Evolutionary conservation across 2,797 vertebrate genomes (phyloP).

Genomic region (Gallirallus australis): DNA sequence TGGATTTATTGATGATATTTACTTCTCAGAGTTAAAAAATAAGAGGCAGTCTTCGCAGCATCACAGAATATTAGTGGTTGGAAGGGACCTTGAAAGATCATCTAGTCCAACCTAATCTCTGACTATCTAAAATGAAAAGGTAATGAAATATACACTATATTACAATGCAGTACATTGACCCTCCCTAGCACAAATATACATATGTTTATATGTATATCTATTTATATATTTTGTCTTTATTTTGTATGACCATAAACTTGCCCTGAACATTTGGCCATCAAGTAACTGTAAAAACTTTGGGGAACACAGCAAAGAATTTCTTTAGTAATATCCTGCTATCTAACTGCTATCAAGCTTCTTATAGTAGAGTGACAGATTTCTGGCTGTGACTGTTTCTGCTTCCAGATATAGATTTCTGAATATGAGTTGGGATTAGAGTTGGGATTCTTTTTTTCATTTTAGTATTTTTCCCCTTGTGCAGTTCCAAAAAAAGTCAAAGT

Average conservation of each 20-base stretch:
- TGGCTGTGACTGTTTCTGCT: neutral
- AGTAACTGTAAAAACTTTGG: neutral
- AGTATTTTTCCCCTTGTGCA: neutral
- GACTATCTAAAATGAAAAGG: neutral
- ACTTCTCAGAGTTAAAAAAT: neutral
- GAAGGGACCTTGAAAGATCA: too few relatives aligned
- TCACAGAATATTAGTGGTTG: too few relatives aligned
- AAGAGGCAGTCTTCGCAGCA: neutral
- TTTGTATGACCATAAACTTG: neutral
- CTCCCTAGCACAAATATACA: neutral
- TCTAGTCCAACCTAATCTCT: neutral
- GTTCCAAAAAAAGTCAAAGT: neutral
- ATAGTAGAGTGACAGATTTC: neutral
- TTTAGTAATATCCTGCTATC: neutral
- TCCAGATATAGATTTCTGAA: neutral
- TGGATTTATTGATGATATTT: neutral
- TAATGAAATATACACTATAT: rapidly evolving
- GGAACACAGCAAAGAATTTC: neutral
- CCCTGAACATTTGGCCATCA: neutral
- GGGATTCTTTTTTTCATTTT: neutral
- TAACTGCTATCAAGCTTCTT: neutral
- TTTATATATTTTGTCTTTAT: neutral
- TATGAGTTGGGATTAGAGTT: neutral
- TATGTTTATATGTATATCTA: neutral
- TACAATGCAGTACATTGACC: neutral